phyloP scores from a whole-genome alignment of 2,113 vertebrate species.

The Charadrius vociferus region DNA sequence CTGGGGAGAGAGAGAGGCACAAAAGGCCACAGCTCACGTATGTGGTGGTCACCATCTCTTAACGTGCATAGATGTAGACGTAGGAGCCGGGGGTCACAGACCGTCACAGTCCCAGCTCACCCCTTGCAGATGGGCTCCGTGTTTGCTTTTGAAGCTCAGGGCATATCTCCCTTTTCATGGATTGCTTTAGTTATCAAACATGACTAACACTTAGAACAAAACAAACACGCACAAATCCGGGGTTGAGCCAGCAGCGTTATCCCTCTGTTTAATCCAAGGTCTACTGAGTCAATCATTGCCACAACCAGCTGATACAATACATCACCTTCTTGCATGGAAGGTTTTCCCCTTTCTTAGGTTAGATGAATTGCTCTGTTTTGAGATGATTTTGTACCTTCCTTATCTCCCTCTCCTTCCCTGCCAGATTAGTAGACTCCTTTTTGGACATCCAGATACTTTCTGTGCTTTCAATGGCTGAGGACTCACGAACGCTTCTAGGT shows the following conservation, averaged over 20 bases:
- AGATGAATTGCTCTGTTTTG: not conserved
- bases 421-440: not conserved
- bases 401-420: not conserved
- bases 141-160: not conserved
- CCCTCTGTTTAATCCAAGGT: constrained; percentile 42
- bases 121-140: not conserved
- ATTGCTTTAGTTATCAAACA: constrained; percentile 15
- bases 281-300: constrained; percentile 56
- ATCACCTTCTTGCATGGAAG: not conserved
- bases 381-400: not conserved
- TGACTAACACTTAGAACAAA: constrained; percentile 44
- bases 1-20: not conserved
- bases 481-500: not conserved
- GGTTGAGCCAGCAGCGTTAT: constrained; percentile 12
- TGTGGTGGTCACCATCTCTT: not conserved
- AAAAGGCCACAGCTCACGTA: not conserved
- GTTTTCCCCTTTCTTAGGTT: not conserved
- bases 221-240: not conserved
- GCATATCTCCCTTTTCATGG: not conserved
- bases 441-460: not conserved
- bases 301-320: not conserved
- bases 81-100: not conserved
- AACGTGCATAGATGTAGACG: fast-evolving
- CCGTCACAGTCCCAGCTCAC: fast-evolving
- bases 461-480: not conserved